A percentile compares a stretch with the other conserved stretches of the same genome.
Evolutionary conservation across 2,113 vertebrate genomes (phyloP).

Genomic region (Macaca fascicularis): T2T-MFA8v1.1 NC_088392.1:75759501-75760000

Average conservation of each 20-base stretch:
- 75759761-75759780: background rate
- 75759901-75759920: background rate
- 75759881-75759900: background rate
- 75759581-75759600: background rate
- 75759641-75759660: background rate
- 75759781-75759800: background rate
- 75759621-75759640: background rate
- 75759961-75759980: background rate
- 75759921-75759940: background rate
- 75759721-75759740: background rate
- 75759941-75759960: background rate
- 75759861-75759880: background rate
- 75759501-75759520: background rate
- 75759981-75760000: background rate
- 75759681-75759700: background rate
- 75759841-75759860: background rate
- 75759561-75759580: background rate
- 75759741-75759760: background rate
- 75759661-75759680: background rate
- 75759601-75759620: background rate
- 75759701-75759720: background rate
- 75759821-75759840: background rate
- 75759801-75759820: background rate
- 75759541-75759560: background rate
- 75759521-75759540: background rate